These are phyloP conservation scores for Enteromius argenteus DNA, from an alignment of 2,797 vertebrate genomes.

Conservation along the genomic window DNA sequence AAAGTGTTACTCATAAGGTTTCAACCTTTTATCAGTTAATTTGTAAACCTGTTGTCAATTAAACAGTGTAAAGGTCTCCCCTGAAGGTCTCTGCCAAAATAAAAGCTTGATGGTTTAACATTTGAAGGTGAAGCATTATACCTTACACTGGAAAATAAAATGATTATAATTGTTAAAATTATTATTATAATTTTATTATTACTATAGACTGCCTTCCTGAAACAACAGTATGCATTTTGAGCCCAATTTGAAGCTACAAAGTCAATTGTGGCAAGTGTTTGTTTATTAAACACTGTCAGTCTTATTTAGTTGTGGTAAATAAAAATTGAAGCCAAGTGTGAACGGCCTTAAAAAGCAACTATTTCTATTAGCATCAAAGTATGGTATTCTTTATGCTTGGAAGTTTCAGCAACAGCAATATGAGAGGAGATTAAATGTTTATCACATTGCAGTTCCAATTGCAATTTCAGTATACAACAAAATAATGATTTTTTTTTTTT, in stretches of 20 bases:
- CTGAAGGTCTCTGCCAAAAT: background rate
- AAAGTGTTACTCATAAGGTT: background rate
- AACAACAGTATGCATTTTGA: background rate
- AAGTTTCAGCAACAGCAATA: background rate
- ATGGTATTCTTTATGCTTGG: background rate
- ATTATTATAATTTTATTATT: background rate
- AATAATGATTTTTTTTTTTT: background rate
- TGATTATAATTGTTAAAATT: no score
- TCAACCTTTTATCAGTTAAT: background rate
- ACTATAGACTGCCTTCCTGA: background rate
- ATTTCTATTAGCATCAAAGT: background rate
- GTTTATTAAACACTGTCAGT: background rate
- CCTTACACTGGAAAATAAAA: background rate
- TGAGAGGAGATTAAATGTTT: background rate
- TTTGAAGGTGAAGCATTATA: background rate
- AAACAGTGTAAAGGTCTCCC: background rate
- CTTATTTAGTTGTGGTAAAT: background rate
- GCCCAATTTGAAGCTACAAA: background rate
- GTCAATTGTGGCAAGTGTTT: background rate
- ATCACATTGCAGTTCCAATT: background rate
- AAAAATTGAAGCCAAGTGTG: background rate
- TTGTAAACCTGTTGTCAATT: background rate
- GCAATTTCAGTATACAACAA: background rate
- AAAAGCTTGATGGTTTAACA: background rate
- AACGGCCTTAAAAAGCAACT: background rate